Evolutionary conservation across 1,140 invertebrate genomes (phyloP).

Genomic region (Euura saliciscinereae): DNA sequence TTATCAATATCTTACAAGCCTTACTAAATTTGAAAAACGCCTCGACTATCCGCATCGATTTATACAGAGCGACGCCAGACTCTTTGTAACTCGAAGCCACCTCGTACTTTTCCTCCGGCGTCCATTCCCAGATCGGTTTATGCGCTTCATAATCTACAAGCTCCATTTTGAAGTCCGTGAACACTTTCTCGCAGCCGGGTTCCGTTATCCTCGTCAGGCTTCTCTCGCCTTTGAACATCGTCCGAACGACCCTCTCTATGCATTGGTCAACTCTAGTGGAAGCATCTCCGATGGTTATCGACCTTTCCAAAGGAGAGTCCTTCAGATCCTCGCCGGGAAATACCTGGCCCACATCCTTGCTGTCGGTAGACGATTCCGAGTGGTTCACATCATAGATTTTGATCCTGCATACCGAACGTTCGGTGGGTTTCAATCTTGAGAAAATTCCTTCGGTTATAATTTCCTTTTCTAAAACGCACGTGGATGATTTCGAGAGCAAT

Average conservation of each 20-base stretch:
- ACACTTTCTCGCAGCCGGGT: conserved; percentile 18
- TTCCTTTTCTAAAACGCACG: conserved; percentile 44
- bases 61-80: conserved; percentile 55
- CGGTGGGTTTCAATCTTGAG: conserved; percentile 40
- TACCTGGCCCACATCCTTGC: conserved; percentile 18
- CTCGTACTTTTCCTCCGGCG: conserved; percentile 52
- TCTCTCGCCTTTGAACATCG: conserved; percentile 46
- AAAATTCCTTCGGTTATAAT: conserved; percentile 37
- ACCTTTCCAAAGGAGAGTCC: conserved; percentile 37
- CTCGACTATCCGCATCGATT: conserved; percentile 46
- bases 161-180: conserved; percentile 35
- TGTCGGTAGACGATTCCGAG: conserved; percentile 15
- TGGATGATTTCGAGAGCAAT: conserved; percentile 39
- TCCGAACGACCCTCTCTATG: conserved; percentile 47
- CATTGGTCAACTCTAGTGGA: conserved; percentile 41
- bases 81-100: conserved; percentile 50
- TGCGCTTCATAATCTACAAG: conserved; percentile 33
- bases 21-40: conserved; percentile 67
- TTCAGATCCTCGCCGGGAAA: conserved; percentile 36
- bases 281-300: conserved; percentile 40
- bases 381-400: conserved; percentile 38
- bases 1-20: conserved; percentile 70
- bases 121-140: conserved; percentile 53
- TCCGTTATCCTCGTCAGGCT: conserved; percentile 39
- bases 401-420: conserved; percentile 41